Evolutionary conservation across 2,888 invertebrate species (phyloP).

Genomic region (Creontiades dilutus): DNA sequence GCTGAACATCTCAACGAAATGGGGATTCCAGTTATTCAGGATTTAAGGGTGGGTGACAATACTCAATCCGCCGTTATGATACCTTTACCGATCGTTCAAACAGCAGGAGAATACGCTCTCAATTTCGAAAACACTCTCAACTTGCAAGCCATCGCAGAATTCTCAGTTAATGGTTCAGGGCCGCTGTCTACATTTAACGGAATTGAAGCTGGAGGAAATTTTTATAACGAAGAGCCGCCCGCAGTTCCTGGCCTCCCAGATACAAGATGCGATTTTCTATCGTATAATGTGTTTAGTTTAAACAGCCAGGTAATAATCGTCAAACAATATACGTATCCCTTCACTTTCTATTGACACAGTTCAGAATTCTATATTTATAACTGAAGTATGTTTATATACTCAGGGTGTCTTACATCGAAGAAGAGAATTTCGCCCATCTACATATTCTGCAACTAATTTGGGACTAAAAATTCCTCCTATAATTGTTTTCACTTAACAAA

Average conservation of each 20-base stretch:
- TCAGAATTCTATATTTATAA: too few relatives aligned
- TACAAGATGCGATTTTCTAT: constrained; percentile 71
- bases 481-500: too few relatives aligned
- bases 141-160: constrained; percentile 49
- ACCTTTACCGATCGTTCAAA: constrained; percentile 26
- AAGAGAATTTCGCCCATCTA: too few relatives aligned
- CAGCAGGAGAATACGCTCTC: constrained; percentile 44
- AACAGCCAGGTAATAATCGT: constrained; percentile 79
- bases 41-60: constrained; percentile 75
- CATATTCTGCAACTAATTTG: too few relatives aligned
- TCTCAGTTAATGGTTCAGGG: constrained; percentile 66
- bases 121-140: background rate
- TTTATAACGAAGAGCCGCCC: constrained; percentile 62
- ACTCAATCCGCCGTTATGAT: constrained; percentile 71
- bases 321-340: too few relatives aligned
- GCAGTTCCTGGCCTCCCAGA: constrained; percentile 70
- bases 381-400: too few relatives aligned
- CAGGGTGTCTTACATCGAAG: too few relatives aligned
- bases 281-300: constrained; percentile 78
- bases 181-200: constrained; percentile 73
- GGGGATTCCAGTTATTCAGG: constrained; percentile 74
- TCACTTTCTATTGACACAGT: too few relatives aligned
- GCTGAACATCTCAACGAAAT: constrained; percentile 80
- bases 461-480: too few relatives aligned
- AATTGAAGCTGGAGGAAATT: constrained; percentile 71